Evolutionary conservation across 2,113 vertebrate species (phyloP), one percentile per base, ranked within the genome.

Genomic region (Chaenocephalus aceratus): DNA sequence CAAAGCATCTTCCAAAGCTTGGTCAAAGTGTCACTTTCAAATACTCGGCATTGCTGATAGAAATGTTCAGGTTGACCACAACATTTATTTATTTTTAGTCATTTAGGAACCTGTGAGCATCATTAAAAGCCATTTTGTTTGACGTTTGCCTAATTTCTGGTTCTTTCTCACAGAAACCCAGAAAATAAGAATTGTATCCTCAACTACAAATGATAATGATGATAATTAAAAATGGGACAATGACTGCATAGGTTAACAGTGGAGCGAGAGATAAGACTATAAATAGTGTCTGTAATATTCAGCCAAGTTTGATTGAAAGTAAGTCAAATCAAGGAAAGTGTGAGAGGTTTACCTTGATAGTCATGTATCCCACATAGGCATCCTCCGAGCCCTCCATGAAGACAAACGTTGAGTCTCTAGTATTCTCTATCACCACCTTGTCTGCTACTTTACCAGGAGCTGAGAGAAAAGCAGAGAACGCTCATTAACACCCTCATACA

Each of bases 331-430:
- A 6, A 45, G 5, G 3, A 4, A 60, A 2, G 6, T 10, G 44
- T 63, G 30, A n/a, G 13, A 0, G 2, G 30, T 95, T 96, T 94
- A 99, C 98, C 96, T 97, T 96, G 92, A 99, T 99, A 88, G 98
- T 99, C 98, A 99, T 99, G 90, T 98, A 99, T 83, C 98, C 97
- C 88, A 99, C 97, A 85, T 99, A 99, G 60, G 98, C 98, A 88
- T 99, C 98, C 91, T 99, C 98, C 63, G 98, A 99, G 75, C 98
- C 98, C 90, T 99, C 98, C 98, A 99, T 99, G 95, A 99, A 99
- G 88, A 99, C 98, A 58, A 99, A 99, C 34, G 98, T 99, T 49
- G 98, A 99, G 93, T 99, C 98, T 96, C 98, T 97, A 87, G 98
- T 99, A 95, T 99, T 99, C 92, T 99, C 98, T 91, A 99, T 99